Conservation (phyloP, 2,797 vertebrate genomes). For the Lophius americanus region DNA sequence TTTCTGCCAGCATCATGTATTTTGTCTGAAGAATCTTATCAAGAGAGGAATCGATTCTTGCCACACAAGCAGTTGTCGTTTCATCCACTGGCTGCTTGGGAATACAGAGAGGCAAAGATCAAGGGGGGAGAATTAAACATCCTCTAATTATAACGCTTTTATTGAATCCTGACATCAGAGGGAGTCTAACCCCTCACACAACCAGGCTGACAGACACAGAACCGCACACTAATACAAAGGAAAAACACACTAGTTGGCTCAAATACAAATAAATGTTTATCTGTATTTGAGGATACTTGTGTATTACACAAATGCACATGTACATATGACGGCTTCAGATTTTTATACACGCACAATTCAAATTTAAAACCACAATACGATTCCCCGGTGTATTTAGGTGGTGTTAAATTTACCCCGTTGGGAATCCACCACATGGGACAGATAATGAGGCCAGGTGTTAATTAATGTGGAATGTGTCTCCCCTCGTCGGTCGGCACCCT, state of each 20-base stretch:
- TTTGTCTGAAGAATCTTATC: conserved; percentile 35
- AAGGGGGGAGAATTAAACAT: conserved; percentile 59
- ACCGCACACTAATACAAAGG: background rate
- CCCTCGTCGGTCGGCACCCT: conserved; percentile 58
- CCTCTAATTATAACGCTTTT: conserved; percentile 61
- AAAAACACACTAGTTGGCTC: conserved; percentile 6
- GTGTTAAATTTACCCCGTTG: conserved; percentile 74
- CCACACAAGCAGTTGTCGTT: conserved; percentile 23
- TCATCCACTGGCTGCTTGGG: conserved; percentile 34
- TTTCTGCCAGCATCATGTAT: conserved; percentile 14
- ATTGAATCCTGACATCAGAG: conserved; percentile 67
- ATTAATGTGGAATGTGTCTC: conserved; percentile 75
- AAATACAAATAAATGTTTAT: conserved; percentile 3
- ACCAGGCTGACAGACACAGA: conserved; percentile 5
- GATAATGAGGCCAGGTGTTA: conserved; percentile 82
- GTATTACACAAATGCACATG: conserved; percentile 2
- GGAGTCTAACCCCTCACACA: conserved; percentile 45
- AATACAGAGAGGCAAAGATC: conserved; percentile 34
- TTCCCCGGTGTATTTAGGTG: conserved; percentile 57
- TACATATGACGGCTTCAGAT: conserved; percentile 19
- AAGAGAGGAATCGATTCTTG: conserved; percentile 35
- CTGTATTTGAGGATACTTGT: no score
- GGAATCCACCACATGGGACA: conserved; percentile 73
- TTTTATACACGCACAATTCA: conserved; percentile 12
- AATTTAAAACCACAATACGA: conserved; percentile 14